phyloP scores from a whole-genome alignment of 1,140 invertebrate genomes.

The Bombus breviceps region DNA sequence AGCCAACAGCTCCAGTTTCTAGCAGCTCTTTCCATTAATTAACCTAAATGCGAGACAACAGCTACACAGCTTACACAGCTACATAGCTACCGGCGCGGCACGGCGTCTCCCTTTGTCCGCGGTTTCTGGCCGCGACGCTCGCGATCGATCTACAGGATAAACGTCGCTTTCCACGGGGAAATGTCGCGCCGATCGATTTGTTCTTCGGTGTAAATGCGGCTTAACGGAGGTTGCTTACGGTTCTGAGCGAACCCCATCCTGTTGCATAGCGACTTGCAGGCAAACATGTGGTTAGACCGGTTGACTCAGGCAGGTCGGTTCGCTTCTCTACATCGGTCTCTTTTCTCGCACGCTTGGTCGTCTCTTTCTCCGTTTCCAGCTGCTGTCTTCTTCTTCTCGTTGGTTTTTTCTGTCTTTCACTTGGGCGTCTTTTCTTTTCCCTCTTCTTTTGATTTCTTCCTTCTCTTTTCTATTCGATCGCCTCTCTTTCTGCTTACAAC shows the following conservation, averaged over 20 bases:
- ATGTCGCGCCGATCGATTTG: slow-evolving; percentile 60
- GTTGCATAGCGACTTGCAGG: slow-evolving; percentile 65
- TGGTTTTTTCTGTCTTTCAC: neutral
- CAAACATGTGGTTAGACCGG: slow-evolving; percentile 77
- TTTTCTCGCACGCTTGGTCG: slow-evolving; percentile 35
- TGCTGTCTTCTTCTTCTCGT: neutral
- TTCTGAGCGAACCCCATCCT: slow-evolving; percentile 67
- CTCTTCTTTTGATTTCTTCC: slow-evolving; percentile 3
- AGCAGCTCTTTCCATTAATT: slow-evolving; percentile 31
- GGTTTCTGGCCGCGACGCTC: slow-evolving; percentile 24
- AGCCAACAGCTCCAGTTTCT: neutral
- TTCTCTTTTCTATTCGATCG: neutral
- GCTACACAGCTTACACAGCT: neutral
- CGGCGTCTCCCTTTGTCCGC: slow-evolving; percentile 46
- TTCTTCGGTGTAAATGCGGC: slow-evolving; percentile 70
- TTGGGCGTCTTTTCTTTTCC: neutral
- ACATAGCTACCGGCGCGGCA: no score
- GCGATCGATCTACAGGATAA: slow-evolving; percentile 44
- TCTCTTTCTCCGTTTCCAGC: neutral
- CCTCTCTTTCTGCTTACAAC: neutral
- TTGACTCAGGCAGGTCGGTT: slow-evolving; percentile 71
- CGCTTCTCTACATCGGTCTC: slow-evolving; percentile 47
- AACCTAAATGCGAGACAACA: slow-evolving; percentile 27
- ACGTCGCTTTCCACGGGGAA: slow-evolving; percentile 45
- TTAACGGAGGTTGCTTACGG: slow-evolving; percentile 73